Evolutionary conservation across 2,797 vertebrate genomes (phyloP), one percentile per base, ranked within the genome.

Genomic region (Coracias cyanogaster): DNA sequence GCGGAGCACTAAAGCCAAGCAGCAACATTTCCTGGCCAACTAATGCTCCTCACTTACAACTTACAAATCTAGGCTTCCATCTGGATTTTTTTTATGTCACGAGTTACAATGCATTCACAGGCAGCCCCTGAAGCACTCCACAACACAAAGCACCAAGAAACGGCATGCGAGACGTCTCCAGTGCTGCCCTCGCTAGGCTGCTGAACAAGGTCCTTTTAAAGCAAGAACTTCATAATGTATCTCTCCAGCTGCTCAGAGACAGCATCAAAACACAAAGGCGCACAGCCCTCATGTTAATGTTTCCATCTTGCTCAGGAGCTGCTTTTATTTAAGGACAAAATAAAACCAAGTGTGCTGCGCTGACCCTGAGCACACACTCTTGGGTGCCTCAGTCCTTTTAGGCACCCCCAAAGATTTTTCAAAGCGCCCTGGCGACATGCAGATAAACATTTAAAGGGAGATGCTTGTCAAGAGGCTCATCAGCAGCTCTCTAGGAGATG

Each of bases 261-360:
- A 19, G 83, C 80, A 52, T 58, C 83, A 77, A 37, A 89, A 65
- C 87, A 94, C 84, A 91, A 83, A 93, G 70, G 73, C 82, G 46
- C 46, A 7, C 43, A 70, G 71, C 6, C 35, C 85, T 86, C 85
- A 54, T 8, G 37, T 55, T 41, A 66, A 86, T 28, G 62, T 24
- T 77, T 89, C 85, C 91, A 80, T 77, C 94, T 93, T 35, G 70
- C 86, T 93, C 89, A 33, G 66, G 73, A 90, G 48, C 80, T 86
- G 91, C 79, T 72, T 86, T 77, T 92, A 70, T 83, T 93, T 80
- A 90, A 90, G 87, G 66, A 58, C 52, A 80, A 73, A 86, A 76
- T 76, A 91, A 96, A 94, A 14, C 35, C 33, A 41, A 94, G 85
- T 0, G 0, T 19, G 61, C 52, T 26, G 6, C 3, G 18, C 57